Percentiles rank a stretch among this genome's conserved stretches.
Evolutionary conservation across 1,140 invertebrate genomes (phyloP).

Genomic region (Calephelis virginiensis): DNA sequence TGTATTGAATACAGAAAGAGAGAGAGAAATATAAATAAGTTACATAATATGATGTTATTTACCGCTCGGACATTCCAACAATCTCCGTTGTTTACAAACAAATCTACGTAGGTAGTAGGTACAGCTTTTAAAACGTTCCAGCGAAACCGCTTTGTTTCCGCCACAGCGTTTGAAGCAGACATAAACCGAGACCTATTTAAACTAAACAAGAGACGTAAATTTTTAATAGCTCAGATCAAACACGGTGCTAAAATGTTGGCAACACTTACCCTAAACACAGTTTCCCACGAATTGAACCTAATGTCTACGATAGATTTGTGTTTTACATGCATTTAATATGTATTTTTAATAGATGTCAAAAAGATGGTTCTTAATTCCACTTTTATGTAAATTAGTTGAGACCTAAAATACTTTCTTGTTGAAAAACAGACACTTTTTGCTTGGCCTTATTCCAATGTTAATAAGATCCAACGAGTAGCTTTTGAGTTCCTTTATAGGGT

Average conservation of each 20-base stretch:
- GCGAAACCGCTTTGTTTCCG: conserved; percentile 2
- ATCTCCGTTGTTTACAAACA: neutral
- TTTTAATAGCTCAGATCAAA: conserved; percentile 6
- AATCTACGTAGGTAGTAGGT: neutral
- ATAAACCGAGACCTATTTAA: conserved; percentile 15
- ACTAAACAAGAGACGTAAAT: conserved; percentile 2
- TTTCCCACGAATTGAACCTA: neutral
- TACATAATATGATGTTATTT: too few relatives aligned
- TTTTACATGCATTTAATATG: neutral
- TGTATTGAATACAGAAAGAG: too few relatives aligned
- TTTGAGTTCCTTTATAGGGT: too few relatives aligned
- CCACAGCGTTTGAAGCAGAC: neutral
- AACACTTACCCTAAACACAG: neutral
- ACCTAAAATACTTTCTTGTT: too few relatives aligned
- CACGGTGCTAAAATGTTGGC: conserved; percentile 2
- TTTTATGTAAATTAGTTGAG: too few relatives aligned
- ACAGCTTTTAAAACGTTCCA: conserved; percentile 1
- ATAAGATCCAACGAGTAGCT: too few relatives aligned
- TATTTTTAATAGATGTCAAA: too few relatives aligned
- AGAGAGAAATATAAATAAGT: too few relatives aligned
- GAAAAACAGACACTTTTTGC: too few relatives aligned
- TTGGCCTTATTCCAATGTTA: too few relatives aligned
- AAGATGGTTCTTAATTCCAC: rapidly evolving
- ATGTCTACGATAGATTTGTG: neutral
- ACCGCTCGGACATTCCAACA: too few relatives aligned